Evolutionary conservation across 2,888 invertebrate genomes (phyloP).

Genomic region (Lepidocyrtoides sp.): DNA sequence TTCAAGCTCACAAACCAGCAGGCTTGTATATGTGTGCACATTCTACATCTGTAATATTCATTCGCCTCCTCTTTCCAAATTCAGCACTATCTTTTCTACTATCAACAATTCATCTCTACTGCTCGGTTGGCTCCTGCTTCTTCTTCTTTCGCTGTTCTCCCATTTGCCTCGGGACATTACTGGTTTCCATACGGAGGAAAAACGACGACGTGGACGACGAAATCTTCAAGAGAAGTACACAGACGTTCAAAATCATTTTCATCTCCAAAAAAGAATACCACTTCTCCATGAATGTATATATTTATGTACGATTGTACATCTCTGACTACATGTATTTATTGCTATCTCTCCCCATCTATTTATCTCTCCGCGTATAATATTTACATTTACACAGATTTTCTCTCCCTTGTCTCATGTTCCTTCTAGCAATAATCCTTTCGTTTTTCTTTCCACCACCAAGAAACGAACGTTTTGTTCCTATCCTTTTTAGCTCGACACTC

Average conservation of each 20-base stretch:
- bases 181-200: conserved; percentile 70
- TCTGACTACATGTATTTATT: neutral
- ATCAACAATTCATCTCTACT: neutral
- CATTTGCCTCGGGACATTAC: conserved; percentile 73
- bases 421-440: conserved; percentile 41
- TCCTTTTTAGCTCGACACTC: neutral
- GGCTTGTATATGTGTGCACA: neutral
- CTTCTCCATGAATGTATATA: neutral
- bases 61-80: neutral
- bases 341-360: neutral
- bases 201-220: neutral
- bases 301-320: neutral
- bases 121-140: neutral
- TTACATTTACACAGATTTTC: conserved; percentile 48
- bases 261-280: neutral
- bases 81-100: neutral
- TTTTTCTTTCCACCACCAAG: neutral
- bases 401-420: conserved; percentile 18
- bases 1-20: neutral
- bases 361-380: neutral
- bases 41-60: conserved; percentile 1
- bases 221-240: neutral
- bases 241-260: conserved; percentile 20
- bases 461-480: neutral
- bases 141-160: conserved; percentile 23